phyloP scores from a whole-genome alignment of 2,888 invertebrate species.

The Agriotes lineatus region DNA sequence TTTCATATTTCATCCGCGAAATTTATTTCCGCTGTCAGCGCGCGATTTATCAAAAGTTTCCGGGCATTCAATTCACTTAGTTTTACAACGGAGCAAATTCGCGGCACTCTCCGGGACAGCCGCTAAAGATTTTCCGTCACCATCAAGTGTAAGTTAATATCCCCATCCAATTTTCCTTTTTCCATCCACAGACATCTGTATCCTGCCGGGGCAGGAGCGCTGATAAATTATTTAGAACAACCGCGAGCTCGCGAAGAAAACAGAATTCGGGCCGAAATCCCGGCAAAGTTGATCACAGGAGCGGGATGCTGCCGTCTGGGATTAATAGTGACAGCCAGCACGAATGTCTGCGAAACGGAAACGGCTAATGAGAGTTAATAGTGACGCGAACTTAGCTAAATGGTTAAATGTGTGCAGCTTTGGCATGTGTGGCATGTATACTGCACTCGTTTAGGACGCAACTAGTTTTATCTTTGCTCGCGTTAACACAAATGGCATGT shows the following conservation, averaged over 20 bases:
- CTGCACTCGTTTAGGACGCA: background rate
- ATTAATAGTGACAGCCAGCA: constrained; percentile 24
- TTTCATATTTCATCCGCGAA: constrained; percentile 18
- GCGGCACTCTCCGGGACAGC: constrained; percentile 19
- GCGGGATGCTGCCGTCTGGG: constrained; percentile 18
- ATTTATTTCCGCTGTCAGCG: constrained; percentile 20
- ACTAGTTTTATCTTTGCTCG: background rate
- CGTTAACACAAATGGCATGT: background rate
- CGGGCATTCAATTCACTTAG: constrained; percentile 27
- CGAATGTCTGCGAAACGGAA: constrained; percentile 23
- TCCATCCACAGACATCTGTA: constrained; percentile 24
- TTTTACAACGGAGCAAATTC: constrained; percentile 25
- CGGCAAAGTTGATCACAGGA: constrained; percentile 29
- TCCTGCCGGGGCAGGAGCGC: constrained; percentile 7
- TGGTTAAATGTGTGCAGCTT: constrained; percentile 19
- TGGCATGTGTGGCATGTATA: background rate
- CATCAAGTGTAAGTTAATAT: constrained; percentile 27
- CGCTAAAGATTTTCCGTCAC: constrained; percentile 29
- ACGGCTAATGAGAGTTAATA: constrained; percentile 33
- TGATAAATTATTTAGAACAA: constrained; percentile 34
- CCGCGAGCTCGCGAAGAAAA: constrained; percentile 22
- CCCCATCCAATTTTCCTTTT: constrained; percentile 27
- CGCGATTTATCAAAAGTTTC: constrained; percentile 28
- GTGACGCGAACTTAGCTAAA: constrained; percentile 16
- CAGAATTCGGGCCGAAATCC: constrained; percentile 28